These are phyloP conservation scores for Punctoribates punctum DNA, from an alignment of 2,888 invertebrate genomes.

Conservation along the genomic window DNA sequence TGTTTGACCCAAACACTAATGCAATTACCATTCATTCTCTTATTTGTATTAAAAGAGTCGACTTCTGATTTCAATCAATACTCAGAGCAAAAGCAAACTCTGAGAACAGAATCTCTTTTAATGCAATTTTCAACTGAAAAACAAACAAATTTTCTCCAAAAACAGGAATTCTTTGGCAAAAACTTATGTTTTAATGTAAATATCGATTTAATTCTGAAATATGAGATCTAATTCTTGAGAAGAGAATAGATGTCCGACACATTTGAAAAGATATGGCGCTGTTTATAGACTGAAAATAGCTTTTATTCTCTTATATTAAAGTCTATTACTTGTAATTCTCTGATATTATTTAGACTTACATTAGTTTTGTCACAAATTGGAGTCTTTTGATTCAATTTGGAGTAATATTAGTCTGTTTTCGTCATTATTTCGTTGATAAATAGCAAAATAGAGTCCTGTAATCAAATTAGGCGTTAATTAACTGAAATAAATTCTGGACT, in stretches of 20 bases:
- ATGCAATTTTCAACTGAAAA: neutral
- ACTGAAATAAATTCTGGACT: constrained; percentile 1
- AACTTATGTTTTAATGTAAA: too few species aligned
- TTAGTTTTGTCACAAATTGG: neutral
- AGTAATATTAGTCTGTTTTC: neutral
- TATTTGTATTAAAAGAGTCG: constrained; percentile 21
- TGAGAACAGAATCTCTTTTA: neutral
- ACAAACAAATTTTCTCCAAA: too few species aligned
- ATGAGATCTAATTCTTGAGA: too few species aligned
- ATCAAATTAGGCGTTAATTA: constrained; percentile 2
- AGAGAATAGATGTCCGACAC: too few species aligned
- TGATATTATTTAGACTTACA: too few species aligned
- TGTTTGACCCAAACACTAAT: constrained; percentile 13
- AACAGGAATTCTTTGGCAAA: too few species aligned
- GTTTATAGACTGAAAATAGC: neutral
- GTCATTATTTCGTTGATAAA: neutral
- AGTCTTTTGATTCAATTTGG: neutral
- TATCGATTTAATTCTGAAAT: too few species aligned
- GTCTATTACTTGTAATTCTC: neutral
- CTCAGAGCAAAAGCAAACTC: neutral
- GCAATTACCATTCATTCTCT: constrained; percentile 20
- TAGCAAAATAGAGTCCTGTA: constrained; percentile 5
- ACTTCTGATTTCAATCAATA: constrained; percentile 5
- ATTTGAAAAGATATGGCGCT: too few species aligned
- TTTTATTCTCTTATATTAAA: neutral